A percentile compares a stretch with the other conserved stretches of the same genome.
Conservation (phyloP, 2,888 invertebrate genomes). For the Drosophila maculinotata region DNA sequence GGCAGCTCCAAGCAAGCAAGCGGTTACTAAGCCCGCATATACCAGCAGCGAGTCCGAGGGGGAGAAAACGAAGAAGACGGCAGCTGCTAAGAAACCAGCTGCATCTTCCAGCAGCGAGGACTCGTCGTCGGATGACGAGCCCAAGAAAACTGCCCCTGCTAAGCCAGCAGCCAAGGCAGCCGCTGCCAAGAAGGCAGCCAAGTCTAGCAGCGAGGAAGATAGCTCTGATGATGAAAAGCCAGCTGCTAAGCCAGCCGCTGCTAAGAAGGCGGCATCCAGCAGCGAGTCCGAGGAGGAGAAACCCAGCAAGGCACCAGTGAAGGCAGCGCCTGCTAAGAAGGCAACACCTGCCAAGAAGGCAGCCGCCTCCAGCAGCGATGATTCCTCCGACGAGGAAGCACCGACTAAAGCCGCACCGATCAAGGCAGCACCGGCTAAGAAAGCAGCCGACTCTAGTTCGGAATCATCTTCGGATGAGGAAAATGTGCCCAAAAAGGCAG, state of each 20-base stretch:
- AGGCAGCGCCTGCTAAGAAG: slow-evolving; percentile 23
- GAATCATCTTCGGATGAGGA: slow-evolving; percentile 84
- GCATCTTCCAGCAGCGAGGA: slow-evolving; percentile 62
- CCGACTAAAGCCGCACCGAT: slow-evolving; percentile 26
- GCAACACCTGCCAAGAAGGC: slow-evolving; percentile 26
- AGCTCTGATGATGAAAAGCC: slow-evolving; percentile 84
- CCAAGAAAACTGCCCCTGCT: slow-evolving; percentile 12
- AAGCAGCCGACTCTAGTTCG: slow-evolving; percentile 78
- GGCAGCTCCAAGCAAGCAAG: slow-evolving; percentile 6
- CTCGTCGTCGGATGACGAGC: slow-evolving; percentile 42
- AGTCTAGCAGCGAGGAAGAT: slow-evolving; percentile 84
- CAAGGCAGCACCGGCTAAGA: slow-evolving; percentile 53
- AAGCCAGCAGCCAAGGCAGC: slow-evolving; percentile 18
- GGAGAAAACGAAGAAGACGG: slow-evolving; percentile 20
- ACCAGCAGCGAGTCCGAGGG: slow-evolving; percentile 38
- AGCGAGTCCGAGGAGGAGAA: slow-evolving; percentile 79
- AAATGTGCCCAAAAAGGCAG: too few relatives aligned
- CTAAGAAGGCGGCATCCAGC: slow-evolving; percentile 22
- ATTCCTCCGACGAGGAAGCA: slow-evolving; percentile 84
- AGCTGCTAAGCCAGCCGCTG: slow-evolving; percentile 4
- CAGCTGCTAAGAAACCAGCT: slow-evolving; percentile 69
- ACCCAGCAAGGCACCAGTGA: slow-evolving; percentile 51
- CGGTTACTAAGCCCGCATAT: slow-evolving; percentile 22
- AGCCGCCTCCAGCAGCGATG: slow-evolving; percentile 83
- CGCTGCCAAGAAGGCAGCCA: slow-evolving; percentile 58